Conservation (phyloP, 2,113 vertebrate species). For the Mixornis gularis region DNA sequence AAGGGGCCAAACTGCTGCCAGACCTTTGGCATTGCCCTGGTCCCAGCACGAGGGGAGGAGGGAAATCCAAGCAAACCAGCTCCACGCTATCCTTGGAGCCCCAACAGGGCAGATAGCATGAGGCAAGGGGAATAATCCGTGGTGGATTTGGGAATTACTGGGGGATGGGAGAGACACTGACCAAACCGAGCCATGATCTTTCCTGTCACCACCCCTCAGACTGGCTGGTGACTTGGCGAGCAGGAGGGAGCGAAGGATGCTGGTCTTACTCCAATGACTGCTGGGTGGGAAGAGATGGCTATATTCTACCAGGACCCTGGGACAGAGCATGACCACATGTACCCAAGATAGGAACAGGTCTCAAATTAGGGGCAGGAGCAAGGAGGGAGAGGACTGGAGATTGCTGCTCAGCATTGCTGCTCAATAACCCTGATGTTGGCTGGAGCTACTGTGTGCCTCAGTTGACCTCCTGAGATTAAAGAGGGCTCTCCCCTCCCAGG, state of each 20-base stretch:
- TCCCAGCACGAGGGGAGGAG: fast-evolving
- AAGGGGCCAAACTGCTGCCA: fast-evolving
- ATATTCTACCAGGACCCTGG: not conserved
- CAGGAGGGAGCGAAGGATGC: not conserved
- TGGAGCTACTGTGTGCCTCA: not conserved
- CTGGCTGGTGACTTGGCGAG: not conserved
- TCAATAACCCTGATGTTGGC: not conserved
- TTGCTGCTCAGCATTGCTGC: not conserved
- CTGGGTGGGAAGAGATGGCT: not conserved
- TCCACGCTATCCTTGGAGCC: fast-evolving
- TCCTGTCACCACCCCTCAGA: not conserved
- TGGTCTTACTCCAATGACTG: not conserved
- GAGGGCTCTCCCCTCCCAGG: not conserved
- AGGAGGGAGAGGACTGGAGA: not conserved
- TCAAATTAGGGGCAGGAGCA: fast-evolving
- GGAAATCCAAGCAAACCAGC: not conserved
- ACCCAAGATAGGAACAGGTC: not conserved
- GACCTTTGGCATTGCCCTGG: not conserved
- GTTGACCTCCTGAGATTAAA: not conserved
- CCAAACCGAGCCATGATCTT: fast-evolving
- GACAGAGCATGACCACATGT: fast-evolving
- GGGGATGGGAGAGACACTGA: not conserved
- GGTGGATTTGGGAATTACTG: not conserved
- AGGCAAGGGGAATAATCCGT: not conserved
- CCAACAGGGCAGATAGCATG: fast-evolving